Evolutionary conservation across 2,113 vertebrate genomes (phyloP).

Genomic region (Neodontobutis hainanensis): DNA sequence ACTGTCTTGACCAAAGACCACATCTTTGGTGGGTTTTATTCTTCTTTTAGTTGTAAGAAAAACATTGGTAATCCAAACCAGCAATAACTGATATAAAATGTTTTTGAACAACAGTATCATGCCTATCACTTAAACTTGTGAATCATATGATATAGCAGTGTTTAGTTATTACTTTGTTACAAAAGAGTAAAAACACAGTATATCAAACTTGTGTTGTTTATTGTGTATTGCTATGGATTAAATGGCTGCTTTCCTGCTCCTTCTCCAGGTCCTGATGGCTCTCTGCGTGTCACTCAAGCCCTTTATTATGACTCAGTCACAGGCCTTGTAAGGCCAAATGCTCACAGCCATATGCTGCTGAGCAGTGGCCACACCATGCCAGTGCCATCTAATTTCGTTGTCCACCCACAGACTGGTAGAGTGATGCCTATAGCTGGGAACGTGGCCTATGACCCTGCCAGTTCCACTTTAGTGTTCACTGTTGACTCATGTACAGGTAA

Average conservation of each 20-base stretch:
- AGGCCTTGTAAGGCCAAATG: constrained; percentile 77
- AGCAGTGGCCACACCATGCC: constrained; percentile 74
- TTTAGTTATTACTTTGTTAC: too few species aligned
- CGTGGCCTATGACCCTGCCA: constrained; percentile 81
- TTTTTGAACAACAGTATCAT: constrained; percentile 41
- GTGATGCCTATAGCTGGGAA: constrained; percentile 84
- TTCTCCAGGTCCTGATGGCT: constrained; percentile 71
- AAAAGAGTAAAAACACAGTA: too few species aligned
- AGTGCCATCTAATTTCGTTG: constrained; percentile 79
- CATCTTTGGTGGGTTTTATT: constrained; percentile 73
- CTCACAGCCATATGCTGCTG: constrained; percentile 77
- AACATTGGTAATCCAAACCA: neutral
- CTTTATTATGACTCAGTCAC: constrained; percentile 74
- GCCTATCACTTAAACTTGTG: too few species aligned
- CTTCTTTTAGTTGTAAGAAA: neutral
- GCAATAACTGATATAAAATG: neutral
- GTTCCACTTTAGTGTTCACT: constrained; percentile 76
- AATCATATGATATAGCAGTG: too few species aligned
- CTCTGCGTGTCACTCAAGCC: constrained; percentile 46
- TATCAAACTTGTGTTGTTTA: too few species aligned
- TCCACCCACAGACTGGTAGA: constrained; percentile 85
- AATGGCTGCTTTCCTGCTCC: constrained; percentile 1
- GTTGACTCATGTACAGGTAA: constrained; percentile 75
- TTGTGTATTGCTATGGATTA: too few species aligned
- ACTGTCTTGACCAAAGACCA: constrained; percentile 75